phyloP scores from a whole-genome alignment of 2,797 vertebrate genomes.

The Tokudaia tokunoshimensis region DNA sequence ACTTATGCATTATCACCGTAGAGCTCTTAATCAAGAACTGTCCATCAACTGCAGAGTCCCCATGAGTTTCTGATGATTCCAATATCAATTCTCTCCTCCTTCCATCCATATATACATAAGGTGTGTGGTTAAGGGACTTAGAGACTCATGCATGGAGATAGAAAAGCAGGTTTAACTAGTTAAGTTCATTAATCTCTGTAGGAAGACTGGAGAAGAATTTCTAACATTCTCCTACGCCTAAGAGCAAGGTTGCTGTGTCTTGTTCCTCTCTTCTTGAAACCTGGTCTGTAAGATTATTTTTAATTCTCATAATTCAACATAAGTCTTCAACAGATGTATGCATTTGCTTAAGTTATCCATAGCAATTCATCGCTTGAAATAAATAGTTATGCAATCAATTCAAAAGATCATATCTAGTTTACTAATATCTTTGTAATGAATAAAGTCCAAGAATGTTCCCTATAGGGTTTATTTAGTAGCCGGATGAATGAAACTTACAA shows the following conservation, averaged over 20 bases:
- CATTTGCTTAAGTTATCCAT: not conserved
- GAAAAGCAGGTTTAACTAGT: not conserved
- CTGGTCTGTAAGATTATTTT: slow-evolving; percentile 7
- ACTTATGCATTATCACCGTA: not conserved
- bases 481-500: slow-evolving; percentile 27
- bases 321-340: slow-evolving; percentile 33
- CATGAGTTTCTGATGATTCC: not conserved
- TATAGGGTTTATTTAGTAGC: slow-evolving; percentile 21
- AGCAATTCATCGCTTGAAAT: not conserved
- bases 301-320: not conserved
- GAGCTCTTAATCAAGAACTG: not conserved
- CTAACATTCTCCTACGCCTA: not conserved
- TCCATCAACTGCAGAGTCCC: not conserved
- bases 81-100: not conserved
- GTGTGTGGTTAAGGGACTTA: not conserved
- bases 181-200: not conserved
- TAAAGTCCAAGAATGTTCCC: not conserved
- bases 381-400: slow-evolving; percentile 2
- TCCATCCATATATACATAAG: not conserved
- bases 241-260: not conserved
- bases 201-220: not conserved
- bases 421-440: slow-evolving; percentile 18
- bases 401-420: slow-evolving; percentile 31
- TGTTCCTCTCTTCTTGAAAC: not conserved
- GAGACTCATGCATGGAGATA: slow-evolving; percentile 1